A percentile compares a stretch with the other conserved stretches of the same genome.
Evolutionary conservation across 2,797 vertebrate species (phyloP).

Genomic region (Neomorphus geoffroyi): DNA sequence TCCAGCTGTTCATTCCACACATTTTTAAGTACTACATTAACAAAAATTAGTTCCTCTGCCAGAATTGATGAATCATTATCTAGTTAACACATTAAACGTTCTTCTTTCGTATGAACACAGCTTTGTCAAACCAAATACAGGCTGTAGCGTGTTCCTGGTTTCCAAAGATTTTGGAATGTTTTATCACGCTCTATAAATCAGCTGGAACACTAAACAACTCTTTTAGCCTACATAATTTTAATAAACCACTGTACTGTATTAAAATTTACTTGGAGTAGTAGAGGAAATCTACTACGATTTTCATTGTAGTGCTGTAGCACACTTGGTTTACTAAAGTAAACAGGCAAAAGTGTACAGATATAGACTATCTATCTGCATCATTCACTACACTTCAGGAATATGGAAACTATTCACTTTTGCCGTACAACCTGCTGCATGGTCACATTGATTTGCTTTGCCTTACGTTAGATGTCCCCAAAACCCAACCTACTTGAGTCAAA

Average conservation of each 20-base stretch:
- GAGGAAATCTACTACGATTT: neutral
- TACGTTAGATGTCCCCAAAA: constrained; percentile 21
- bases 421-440: neutral
- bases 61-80: constrained; percentile 57
- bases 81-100: constrained; percentile 34
- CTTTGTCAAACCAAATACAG: constrained; percentile 12
- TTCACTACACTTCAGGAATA: neutral
- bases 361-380: no score
- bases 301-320: neutral
- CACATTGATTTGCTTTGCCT: neutral
- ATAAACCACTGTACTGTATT: neutral
- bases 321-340: neutral
- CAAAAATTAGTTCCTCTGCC: constrained; percentile 56
- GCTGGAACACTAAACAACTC: neutral
- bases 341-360: neutral
- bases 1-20: constrained; percentile 73
- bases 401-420: neutral
- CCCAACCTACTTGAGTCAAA: constrained; percentile 53
- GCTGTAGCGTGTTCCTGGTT: neutral
- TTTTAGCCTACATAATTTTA: neutral
- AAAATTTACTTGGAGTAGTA: constrained; percentile 16
- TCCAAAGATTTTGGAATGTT: constrained; percentile 36
- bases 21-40: constrained; percentile 67
- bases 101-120: neutral
- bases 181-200: constrained; percentile 36